Base-by-base conservation (phyloP, 2,797 vertebrate species). In the Tiaroga cobitis region DNA sequence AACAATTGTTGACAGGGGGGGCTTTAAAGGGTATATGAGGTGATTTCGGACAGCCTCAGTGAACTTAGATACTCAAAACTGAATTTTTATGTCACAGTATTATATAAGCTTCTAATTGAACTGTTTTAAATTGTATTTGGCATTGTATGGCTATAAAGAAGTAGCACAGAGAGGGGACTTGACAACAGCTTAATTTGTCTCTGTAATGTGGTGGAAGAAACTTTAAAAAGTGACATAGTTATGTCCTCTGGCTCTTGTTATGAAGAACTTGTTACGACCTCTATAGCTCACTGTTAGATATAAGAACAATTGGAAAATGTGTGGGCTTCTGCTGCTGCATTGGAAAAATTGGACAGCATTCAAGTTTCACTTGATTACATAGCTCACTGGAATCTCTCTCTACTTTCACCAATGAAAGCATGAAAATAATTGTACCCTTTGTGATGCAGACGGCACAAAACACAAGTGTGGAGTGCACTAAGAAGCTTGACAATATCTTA, bases 261-360 rank as follows among this genome's bases (percentile, higher is more conserved):
- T 49, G 56, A 74, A 76, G 81, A 74, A 43, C 73, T 79, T 83
- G 82, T 72, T 67, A 65, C 21, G 49, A 39, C 61, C 68, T 73
- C 43, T 78, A 46, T 32, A 79, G 39, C 32, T 70, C 29, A 70
- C 34, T 86, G 61, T 79, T 86, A 68, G 59, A 75, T 41, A 65
- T 82, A 39, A 82, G 51, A 74, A 61, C 67, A 65, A 83, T 34
- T 86, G 74, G 68, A 73, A 86, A 86, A 83, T 74, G 68, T 80
- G 76, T 87, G 69, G 85, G 81, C 41, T 41, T 21, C 8, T 37
- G 11, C 29, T 76, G 21, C 32, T 4, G 37, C 24, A 67, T 63
- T 82, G 73, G 54, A 86, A 79, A 79, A 79, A 51, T 79, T 79
- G 54, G 80, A 70, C n/a, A 72, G 29, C 73, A 83, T 67, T 86